Percentiles rank a stretch among this genome's conserved stretches.
phyloP scores from a whole-genome alignment of 2,888 invertebrate genomes.

The Stenotaenia linearis region DNA sequence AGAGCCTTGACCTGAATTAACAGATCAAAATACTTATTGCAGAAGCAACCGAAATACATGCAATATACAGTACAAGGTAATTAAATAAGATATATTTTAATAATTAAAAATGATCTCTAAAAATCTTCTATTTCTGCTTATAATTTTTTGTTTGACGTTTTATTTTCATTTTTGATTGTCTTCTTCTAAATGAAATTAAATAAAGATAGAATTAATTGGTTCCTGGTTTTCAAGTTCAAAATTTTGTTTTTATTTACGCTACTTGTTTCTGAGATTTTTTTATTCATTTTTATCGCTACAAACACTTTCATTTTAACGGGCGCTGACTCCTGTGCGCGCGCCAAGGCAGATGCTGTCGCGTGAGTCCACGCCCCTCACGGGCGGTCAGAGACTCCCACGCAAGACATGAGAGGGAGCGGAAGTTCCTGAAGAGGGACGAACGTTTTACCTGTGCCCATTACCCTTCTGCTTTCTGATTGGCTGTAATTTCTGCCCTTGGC shows the following conservation, averaged over 20 bases:
- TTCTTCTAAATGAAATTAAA: too few species aligned
- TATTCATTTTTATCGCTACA: not conserved
- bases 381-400: slow-evolving; percentile 26
- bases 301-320: not conserved
- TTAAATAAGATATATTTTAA: too few species aligned
- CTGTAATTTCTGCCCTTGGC: not conserved
- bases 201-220: not conserved
- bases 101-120: too few species aligned
- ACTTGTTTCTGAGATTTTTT: not conserved
- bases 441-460: slow-evolving; percentile 9
- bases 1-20: slow-evolving; percentile 16
- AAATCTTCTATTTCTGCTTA: too few species aligned
- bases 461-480: slow-evolving; percentile 12
- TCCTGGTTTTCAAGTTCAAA: not conserved
- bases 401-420: slow-evolving; percentile 17
- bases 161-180: too few species aligned
- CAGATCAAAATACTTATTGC: not conserved
- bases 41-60: not conserved
- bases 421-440: slow-evolving; percentile 21
- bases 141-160: too few species aligned
- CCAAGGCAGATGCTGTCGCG: slow-evolving; percentile 24
- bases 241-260: not conserved
- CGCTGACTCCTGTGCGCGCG: slow-evolving; percentile 20
- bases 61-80: too few species aligned
- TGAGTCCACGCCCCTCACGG: slow-evolving; percentile 1